phyloP scores from a whole-genome alignment of 1,140 invertebrate genomes.

The Nixonia krombeini region DNA sequence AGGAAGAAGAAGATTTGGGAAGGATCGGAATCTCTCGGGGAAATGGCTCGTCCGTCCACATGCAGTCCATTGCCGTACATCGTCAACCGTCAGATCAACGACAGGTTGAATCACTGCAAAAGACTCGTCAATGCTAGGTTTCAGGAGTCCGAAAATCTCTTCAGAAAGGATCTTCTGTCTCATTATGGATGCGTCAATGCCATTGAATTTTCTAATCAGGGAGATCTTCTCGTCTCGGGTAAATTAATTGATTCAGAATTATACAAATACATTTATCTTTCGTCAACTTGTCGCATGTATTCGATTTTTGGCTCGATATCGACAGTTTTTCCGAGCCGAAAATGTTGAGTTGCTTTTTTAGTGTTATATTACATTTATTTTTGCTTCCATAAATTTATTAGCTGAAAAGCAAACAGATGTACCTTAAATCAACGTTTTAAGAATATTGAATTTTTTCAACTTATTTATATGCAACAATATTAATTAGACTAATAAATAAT shows the following conservation, averaged over 20 bases:
- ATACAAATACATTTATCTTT: too few species aligned
- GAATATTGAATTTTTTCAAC: too few species aligned
- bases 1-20: conserved; percentile 1
- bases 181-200: conserved; percentile 98
- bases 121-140: conserved; percentile 77
- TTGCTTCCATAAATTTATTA: too few species aligned
- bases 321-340: too few species aligned
- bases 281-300: too few species aligned
- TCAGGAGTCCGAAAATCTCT: conserved; percentile 80
- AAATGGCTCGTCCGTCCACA: conserved; percentile 67
- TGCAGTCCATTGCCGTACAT: conserved; percentile 71
- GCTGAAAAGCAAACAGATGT: too few species aligned
- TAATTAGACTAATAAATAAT: too few species aligned
- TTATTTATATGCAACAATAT: too few species aligned
- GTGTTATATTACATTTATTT: too few species aligned
- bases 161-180: conserved; percentile 86
- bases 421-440: too few species aligned
- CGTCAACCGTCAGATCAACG: conserved; percentile 70
- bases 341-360: too few species aligned
- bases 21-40: conserved; percentile 1
- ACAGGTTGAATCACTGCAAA: conserved; percentile 68
- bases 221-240: conserved; percentile 91
- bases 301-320: conserved; percentile 17
- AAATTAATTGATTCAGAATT: too few species aligned
- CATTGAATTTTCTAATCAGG: conserved; percentile 92